Conservation (phyloP, 2,888 invertebrate species). For the Dorcus parallelipipedus region DNA sequence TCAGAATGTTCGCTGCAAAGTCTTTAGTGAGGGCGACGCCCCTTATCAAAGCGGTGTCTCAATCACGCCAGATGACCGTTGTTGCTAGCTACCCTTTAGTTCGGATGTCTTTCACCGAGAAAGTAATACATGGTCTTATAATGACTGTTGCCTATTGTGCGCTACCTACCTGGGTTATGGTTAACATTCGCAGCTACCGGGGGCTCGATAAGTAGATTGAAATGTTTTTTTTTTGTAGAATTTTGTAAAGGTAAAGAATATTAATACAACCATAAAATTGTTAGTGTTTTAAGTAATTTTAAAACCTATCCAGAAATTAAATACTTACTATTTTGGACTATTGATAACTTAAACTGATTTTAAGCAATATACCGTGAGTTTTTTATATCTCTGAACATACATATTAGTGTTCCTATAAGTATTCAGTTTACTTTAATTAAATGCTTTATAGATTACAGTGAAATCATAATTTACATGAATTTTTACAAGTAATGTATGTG, state of each 20-base stretch:
- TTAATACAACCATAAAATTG: neutral
- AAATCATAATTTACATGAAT: too few species aligned
- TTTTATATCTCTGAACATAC: too few species aligned
- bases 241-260: neutral
- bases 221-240: neutral
- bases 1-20: conserved; percentile 18
- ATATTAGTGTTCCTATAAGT: too few species aligned
- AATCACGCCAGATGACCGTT: conserved; percentile 24
- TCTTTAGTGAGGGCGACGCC: conserved; percentile 6
- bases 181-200: conserved; percentile 43
- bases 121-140: conserved; percentile 36
- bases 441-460: too few species aligned
- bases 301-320: too few species aligned
- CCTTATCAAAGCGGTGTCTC: neutral
- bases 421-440: too few species aligned
- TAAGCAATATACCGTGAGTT: too few species aligned
- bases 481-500: too few species aligned
- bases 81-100: conserved; percentile 41
- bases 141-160: conserved; percentile 29
- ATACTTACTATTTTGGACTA: too few species aligned
- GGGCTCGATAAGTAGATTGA: conserved; percentile 24
- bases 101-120: conserved; percentile 37
- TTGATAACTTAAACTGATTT: too few species aligned
- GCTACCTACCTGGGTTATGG: conserved; percentile 42
- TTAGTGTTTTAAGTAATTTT: too few species aligned